phyloP scores from a whole-genome alignment of 2,888 invertebrate species.

The Tenthredo notha region DNA sequence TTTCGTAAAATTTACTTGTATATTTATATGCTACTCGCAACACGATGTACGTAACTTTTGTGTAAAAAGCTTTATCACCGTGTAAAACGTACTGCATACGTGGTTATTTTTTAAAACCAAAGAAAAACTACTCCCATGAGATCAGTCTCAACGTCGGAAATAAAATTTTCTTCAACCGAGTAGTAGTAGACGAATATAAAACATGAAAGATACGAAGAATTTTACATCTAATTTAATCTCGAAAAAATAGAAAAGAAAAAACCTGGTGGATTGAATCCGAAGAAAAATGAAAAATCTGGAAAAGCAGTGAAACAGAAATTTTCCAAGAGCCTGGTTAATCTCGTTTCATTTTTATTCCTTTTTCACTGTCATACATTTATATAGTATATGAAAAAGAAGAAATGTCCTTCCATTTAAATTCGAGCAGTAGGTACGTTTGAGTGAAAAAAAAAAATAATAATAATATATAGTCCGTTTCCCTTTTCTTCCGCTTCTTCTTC shows the following conservation, averaged over 20 bases:
- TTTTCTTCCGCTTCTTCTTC: neutral
- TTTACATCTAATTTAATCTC: neutral
- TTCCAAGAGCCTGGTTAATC: neutral
- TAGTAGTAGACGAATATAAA: neutral
- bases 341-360: neutral
- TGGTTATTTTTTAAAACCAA: constrained; percentile 5
- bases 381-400: neutral
- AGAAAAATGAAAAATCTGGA: neutral
- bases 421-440: neutral
- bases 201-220: neutral
- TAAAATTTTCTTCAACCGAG: neutral
- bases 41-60: neutral
- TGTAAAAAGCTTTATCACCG: constrained; percentile 14
- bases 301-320: neutral
- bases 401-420: neutral
- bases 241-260: neutral
- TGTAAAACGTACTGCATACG: neutral
- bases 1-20: neutral
- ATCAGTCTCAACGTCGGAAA: neutral
- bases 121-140: neutral
- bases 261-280: neutral
- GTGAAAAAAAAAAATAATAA: neutral
- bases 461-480: neutral
- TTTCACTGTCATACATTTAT: neutral
- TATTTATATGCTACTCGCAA: neutral